Evolutionary conservation across 2,113 vertebrate species (phyloP).

Genomic region (Larimichthys crocea): DNA sequence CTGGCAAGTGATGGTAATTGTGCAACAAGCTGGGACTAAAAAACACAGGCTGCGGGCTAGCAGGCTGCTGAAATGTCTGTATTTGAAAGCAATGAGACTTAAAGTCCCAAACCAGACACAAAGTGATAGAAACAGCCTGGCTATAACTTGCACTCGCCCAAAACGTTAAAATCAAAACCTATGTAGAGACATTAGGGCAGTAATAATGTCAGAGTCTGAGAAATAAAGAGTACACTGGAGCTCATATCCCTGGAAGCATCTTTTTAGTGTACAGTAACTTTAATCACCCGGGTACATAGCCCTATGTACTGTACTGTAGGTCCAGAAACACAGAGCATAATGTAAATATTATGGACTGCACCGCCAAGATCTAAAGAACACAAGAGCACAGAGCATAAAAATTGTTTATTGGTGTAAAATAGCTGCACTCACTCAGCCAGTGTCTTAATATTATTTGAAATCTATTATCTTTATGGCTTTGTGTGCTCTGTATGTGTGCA

Average conservation of each 20-base stretch:
- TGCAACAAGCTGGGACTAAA: constrained; percentile 56
- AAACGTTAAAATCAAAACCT: constrained; percentile 49
- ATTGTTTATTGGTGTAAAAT: constrained; percentile 52
- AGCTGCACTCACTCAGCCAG: constrained; percentile 37
- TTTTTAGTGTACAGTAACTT: constrained; percentile 52
- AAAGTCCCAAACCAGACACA: constrained; percentile 59
- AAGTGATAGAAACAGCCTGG: constrained; percentile 46
- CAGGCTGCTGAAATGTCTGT: constrained; percentile 54
- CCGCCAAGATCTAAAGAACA: constrained; percentile 34
- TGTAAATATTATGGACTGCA: constrained; percentile 53
- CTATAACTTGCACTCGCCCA: constrained; percentile 52
- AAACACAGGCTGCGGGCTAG: constrained; percentile 52
- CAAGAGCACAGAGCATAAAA: constrained; percentile 45
- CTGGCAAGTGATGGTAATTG: constrained; percentile 60
- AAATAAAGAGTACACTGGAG: constrained; percentile 19
- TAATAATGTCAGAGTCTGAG: constrained; percentile 55
- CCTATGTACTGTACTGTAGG: constrained; percentile 23
- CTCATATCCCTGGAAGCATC: constrained; percentile 36
- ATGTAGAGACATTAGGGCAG: constrained; percentile 56
- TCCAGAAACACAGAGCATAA: constrained; percentile 32
- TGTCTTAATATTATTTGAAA: constrained; percentile 61
- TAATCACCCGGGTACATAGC: constrained; percentile 35
- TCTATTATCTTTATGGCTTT: constrained; percentile 46
- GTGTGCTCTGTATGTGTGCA: background rate
- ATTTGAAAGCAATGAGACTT: constrained; percentile 58